These are phyloP conservation scores for Nomada hirtipes DNA, from an alignment of 2,888 invertebrate genomes.

Conservation along the genomic window DNA sequence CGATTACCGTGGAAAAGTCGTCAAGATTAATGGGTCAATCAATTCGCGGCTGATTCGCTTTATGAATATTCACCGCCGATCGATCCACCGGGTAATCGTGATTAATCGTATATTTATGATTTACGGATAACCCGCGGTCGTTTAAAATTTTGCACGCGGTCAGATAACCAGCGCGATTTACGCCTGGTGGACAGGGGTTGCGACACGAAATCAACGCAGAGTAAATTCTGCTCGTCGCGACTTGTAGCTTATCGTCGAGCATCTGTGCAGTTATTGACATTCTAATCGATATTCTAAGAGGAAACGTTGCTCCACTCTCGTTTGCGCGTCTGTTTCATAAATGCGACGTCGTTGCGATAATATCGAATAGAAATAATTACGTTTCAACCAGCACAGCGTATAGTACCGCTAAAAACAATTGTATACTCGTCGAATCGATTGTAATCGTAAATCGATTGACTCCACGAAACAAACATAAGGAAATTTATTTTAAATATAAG, in stretches of 20 bases:
- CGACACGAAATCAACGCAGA: not conserved
- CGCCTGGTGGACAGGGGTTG: conserved; percentile 22
- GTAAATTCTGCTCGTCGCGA: conserved; percentile 7
- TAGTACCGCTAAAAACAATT: too few relatives aligned
- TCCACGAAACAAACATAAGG: too few relatives aligned
- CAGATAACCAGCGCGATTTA: conserved; percentile 44
- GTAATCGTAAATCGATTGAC: too few relatives aligned
- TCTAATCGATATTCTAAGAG: conserved; percentile 1
- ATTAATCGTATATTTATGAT: conserved; percentile 56
- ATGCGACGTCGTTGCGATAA: not conserved
- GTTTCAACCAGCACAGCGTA: not conserved
- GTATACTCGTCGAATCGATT: too few relatives aligned
- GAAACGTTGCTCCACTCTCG: not conserved
- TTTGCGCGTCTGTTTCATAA: not conserved
- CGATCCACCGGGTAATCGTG: conserved; percentile 47
- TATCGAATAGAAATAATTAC: too few relatives aligned
- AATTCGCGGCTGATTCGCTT: conserved; percentile 25
- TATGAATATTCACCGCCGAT: conserved; percentile 43
- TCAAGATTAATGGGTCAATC: conserved; percentile 20
- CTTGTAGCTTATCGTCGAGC: not conserved
- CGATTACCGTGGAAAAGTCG: conserved; percentile 7
- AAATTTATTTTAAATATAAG: too few relatives aligned
- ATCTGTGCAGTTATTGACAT: conserved; percentile 14
- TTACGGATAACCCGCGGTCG: conserved; percentile 29
- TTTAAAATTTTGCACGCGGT: conserved; percentile 36